A percentile compares a stretch with the other conserved stretches of the same genome.
Evolutionary conservation across 2,113 vertebrate species (phyloP).

Genomic region (Hippocampus comes): DNA sequence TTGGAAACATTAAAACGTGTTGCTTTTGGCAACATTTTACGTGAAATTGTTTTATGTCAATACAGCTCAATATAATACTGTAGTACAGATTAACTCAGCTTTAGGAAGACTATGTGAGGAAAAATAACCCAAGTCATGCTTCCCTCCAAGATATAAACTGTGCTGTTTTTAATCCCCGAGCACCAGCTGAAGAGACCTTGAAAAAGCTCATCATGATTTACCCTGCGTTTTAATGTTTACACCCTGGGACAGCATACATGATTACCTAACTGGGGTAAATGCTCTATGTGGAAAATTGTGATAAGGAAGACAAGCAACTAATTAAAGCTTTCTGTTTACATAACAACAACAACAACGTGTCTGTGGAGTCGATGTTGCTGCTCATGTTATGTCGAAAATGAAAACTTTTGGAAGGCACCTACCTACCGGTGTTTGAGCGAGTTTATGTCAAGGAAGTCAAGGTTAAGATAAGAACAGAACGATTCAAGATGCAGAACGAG

Average conservation of each 20-base stretch:
- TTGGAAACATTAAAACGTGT: too few species aligned
- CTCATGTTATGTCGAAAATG: conserved; percentile 1
- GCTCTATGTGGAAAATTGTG: conserved; percentile 22
- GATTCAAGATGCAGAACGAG: conserved; percentile 2
- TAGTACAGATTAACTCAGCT: neutral
- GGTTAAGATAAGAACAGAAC: conserved; percentile 4
- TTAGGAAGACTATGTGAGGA: neutral
- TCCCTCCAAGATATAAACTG: neutral
- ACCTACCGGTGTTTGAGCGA: conserved; percentile 6
- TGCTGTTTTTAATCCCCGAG: conserved; percentile 5
- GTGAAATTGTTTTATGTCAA: too few species aligned
- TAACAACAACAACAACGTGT: conserved; percentile 27
- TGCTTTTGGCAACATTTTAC: too few species aligned
- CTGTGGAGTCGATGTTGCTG: conserved; percentile 13
- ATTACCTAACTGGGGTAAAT: conserved; percentile 27
- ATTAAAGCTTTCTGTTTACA: conserved; percentile 41
- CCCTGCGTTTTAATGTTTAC: conserved; percentile 50
- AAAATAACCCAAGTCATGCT: conserved; percentile 19
- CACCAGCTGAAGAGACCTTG: conserved; percentile 16
- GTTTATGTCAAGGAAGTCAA: conserved; percentile 8
- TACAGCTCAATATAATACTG: neutral
- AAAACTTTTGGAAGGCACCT: conserved; percentile 1
- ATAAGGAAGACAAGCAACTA: conserved; percentile 46
- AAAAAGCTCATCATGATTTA: conserved; percentile 43
- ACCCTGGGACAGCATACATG: conserved; percentile 41